Percentiles rank a stretch among this genome's conserved stretches.
Evolutionary conservation across 2,797 vertebrate species (phyloP).

Genomic region (Triplophysa bombifrons): DNA sequence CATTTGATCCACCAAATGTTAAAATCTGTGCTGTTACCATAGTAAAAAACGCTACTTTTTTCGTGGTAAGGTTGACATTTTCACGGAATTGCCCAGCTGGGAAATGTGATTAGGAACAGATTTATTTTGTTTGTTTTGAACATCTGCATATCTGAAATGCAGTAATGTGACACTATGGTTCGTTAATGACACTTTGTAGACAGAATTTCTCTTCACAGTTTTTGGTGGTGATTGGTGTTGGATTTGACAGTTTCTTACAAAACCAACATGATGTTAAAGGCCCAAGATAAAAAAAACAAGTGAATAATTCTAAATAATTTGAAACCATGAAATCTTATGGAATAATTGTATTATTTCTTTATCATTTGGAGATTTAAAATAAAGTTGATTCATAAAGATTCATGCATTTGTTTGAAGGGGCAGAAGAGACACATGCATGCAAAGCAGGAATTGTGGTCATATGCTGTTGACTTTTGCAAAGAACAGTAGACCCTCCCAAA

Average conservation of each 20-base stretch:
- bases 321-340: too few species aligned
- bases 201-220: conserved; percentile 14
- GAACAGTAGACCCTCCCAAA: conserved; percentile 31
- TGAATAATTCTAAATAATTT: not conserved
- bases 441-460: not conserved
- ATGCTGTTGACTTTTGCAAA: not conserved
- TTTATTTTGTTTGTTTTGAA: not conserved
- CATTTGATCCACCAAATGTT: too few species aligned
- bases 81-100: too few species aligned
- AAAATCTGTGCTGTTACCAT: too few species aligned
- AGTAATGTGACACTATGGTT: conserved; percentile 15
- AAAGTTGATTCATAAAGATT: not conserved
- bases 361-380: not conserved
- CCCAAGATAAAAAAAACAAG: not conserved
- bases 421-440: not conserved
- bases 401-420: not conserved
- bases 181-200: conserved; percentile 27
- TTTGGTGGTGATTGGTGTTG: not conserved
- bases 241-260: not conserved
- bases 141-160: not conserved
- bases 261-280: not conserved
- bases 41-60: too few species aligned
- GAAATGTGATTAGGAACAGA: not conserved
- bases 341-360: not conserved
- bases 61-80: too few species aligned